Evolutionary conservation across 2,797 vertebrate species (phyloP), one percentile per base, ranked within the genome.

Genomic region (Sebastes iracundus): DNA sequence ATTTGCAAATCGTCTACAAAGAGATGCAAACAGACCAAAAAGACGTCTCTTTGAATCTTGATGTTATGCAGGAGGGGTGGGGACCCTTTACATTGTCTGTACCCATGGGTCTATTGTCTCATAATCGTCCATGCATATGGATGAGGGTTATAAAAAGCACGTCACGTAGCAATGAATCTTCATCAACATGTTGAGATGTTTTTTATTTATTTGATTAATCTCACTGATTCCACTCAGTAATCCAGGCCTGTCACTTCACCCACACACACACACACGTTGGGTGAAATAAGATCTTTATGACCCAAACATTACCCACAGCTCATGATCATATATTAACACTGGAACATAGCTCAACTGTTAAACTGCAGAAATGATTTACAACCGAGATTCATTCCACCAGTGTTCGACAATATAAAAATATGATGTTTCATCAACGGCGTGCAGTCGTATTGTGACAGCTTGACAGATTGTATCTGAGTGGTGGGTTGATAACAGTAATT

Each of bases 401-500:
- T 4, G 11, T 46, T 66, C 4, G 0, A 53, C 53, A n/a, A 62
- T 56, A 32, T 67, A 4, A 80, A 35, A 46, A 52, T 46, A n/a
- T 66, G 59, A 58, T 64, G 55, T 66, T 87, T 77, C 27, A 58
- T 83, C 80, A 59, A 13, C 70, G 30, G 14, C 2, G 35, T 32
- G 55, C 64, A 30, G 14, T 66, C 42, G 6, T 9, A 13, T 46
- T 13, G 22, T 74, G 72, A 85, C 67, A 83, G 49, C 46, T 65
- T 77, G 67, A 80, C 53, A 64, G 64, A 84, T 64, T 27, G 28
- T 28, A 58, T 76, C 73, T 11, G 75, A 72, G 52, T 42, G 59
- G 10, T 18, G 5, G 63, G 32, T 52, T 66, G 79, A 76, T 79
- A 75, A 74, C 38, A 28, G 69, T 71, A 64, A 82, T 89, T 77